Percentiles rank a stretch among this genome's conserved stretches.
phyloP scores from a whole-genome alignment of 2,888 invertebrate genomes.

The Callinectes sapidus region DNA sequence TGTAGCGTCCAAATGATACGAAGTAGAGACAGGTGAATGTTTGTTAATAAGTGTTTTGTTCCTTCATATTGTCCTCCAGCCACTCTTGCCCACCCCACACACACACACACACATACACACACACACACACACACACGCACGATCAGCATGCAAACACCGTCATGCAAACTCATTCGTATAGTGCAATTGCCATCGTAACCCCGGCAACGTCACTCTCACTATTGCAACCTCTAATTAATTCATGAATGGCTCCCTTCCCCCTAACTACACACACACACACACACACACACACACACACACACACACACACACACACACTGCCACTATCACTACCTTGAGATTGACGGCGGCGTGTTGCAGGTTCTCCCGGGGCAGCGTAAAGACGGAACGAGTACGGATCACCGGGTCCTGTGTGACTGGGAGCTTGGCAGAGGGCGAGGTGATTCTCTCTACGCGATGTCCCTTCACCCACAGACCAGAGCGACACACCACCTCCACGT shows the following conservation, averaged over 20 bases:
- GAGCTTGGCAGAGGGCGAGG: conserved; percentile 54
- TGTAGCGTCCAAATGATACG: background rate
- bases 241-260: background rate
- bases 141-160: background rate
- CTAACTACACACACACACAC: background rate
- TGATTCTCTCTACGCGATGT: conserved; percentile 31
- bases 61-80: background rate
- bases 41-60: background rate
- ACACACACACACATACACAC: too few relatives aligned
- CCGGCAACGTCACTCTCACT: background rate
- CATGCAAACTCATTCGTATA: background rate
- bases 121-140: conserved; percentile 34
- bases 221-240: conserved; percentile 11
- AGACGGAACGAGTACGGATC: conserved; percentile 46
- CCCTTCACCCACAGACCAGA: conserved; percentile 61
- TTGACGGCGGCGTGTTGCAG: conserved; percentile 61
- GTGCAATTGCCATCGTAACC: background rate
- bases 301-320: too few relatives aligned
- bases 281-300: background rate
- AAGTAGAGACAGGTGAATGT: background rate
- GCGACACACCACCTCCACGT: conserved; percentile 62
- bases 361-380: conserved; percentile 44
- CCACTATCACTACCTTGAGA: conserved; percentile 50
- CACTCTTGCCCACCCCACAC: background rate
- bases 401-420: conserved; percentile 65